phyloP scores from a whole-genome alignment of 2,797 vertebrate genomes.

The Buceros bicornis region DNA sequence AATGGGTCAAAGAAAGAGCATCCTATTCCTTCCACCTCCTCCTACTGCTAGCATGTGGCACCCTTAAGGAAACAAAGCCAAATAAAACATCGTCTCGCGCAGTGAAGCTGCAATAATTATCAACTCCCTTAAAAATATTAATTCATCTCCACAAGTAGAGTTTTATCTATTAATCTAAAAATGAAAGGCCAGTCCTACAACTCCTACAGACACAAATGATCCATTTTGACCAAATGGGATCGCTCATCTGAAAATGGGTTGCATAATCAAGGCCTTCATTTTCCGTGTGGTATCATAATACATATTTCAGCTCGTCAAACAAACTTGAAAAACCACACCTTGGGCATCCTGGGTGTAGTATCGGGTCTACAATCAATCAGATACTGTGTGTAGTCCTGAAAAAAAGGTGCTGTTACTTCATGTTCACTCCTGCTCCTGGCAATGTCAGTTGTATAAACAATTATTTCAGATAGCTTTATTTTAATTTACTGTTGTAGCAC shows the following conservation, averaged over 20 bases:
- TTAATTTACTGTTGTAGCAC: neutral
- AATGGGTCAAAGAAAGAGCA: slow-evolving; percentile 29
- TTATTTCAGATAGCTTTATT: neutral
- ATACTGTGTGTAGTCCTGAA: neutral
- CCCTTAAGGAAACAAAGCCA: neutral
- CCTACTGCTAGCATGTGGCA: neutral
- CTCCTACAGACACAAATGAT: neutral
- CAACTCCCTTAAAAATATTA: neutral
- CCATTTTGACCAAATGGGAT: neutral
- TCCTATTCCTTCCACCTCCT: neutral
- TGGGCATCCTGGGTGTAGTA: neutral
- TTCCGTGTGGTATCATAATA: neutral
- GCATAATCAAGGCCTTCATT: neutral
- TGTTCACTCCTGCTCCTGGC: neutral
- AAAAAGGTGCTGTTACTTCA: neutral
- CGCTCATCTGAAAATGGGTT: neutral
- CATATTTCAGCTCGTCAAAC: neutral
- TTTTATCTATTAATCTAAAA: neutral
- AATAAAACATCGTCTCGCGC: neutral
- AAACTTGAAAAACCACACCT: neutral
- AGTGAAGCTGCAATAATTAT: neutral
- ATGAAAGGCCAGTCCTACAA: neutral
- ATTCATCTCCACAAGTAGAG: neutral
- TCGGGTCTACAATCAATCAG: neutral
- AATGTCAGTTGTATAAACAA: neutral